Conservation (phyloP, 1,140 invertebrate genomes). For the Ylistrum balloti region DNA sequence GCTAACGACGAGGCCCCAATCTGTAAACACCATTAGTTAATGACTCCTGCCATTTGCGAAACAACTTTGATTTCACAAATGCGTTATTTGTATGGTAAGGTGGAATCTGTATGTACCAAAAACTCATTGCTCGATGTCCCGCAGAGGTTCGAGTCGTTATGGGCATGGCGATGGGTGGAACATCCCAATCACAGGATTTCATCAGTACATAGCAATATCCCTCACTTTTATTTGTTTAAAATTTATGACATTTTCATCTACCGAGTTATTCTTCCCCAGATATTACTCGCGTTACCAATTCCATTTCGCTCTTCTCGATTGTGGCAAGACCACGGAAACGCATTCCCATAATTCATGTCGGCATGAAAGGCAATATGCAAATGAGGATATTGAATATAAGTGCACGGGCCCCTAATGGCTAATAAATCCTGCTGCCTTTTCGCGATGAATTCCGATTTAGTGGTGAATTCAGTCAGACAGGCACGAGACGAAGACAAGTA, state of each 20-base stretch:
- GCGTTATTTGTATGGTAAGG: background rate
- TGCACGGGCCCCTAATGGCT: constrained; percentile 57
- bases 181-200: background rate
- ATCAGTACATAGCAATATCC: background rate
- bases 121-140: background rate
- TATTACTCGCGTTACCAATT: constrained; percentile 38
- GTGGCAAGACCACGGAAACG: constrained; percentile 50
- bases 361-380: constrained; percentile 59
- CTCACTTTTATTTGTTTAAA: constrained; percentile 32
- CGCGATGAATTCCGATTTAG: constrained; percentile 57
- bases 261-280: constrained; percentile 25
- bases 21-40: background rate
- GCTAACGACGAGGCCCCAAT: background rate
- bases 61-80: constrained; percentile 35
- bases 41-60: background rate
- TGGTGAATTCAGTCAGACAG: constrained; percentile 56
- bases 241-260: constrained; percentile 40
- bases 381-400: constrained; percentile 60
- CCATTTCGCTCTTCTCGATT: constrained; percentile 24
- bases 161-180: background rate
- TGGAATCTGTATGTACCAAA: background rate
- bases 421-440: constrained; percentile 56
- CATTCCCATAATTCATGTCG: constrained; percentile 55
- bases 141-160: background rate
- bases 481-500: constrained; percentile 47